Percentiles rank a stretch among this genome's conserved stretches.
Evolutionary conservation across 2,888 invertebrate genomes (phyloP).

Genomic region (Amblyjoppa proteus): DNA sequence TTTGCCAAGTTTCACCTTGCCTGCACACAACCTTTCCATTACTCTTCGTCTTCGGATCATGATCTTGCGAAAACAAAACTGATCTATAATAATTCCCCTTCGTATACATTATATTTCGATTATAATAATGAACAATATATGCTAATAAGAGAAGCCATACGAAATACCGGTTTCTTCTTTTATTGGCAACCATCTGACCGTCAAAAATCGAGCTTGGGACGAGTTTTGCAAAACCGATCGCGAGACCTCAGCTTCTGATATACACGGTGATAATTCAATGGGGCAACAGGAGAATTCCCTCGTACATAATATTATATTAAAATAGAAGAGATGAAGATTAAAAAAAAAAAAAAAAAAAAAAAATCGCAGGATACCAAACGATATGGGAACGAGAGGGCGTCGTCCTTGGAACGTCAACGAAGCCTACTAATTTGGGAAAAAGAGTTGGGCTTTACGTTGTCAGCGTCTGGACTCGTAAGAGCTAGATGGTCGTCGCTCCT

Average conservation of each 20-base stretch:
- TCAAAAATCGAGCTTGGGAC: conserved; percentile 11
- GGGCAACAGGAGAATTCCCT: conserved; percentile 56
- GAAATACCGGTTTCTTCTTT: conserved; percentile 6
- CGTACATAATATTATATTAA: not conserved
- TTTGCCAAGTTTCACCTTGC: conserved; percentile 92
- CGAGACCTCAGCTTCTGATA: conserved; percentile 14
- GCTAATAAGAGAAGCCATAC: not conserved
- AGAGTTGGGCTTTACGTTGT: conserved; percentile 50
- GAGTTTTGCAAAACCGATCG: conserved; percentile 7
- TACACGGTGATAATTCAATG: conserved; percentile 55
- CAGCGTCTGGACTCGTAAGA: conserved; percentile 52
- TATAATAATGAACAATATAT: not conserved
- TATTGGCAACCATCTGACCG: not conserved
- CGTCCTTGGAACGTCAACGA: conserved; percentile 59
- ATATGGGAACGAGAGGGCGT: conserved; percentile 21
- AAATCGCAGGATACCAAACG: not conserved
- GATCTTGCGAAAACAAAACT: conserved; percentile 35
- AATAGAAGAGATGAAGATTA: not conserved
- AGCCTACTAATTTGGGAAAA: conserved; percentile 50
- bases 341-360: not conserved
- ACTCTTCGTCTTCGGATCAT: conserved; percentile 14
- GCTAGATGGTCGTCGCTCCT: conserved; percentile 34
- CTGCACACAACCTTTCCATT: conserved; percentile 82
- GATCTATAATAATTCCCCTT: not conserved
- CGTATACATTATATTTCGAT: too few relatives aligned